Conservation (phyloP, 2,797 vertebrate genomes). For the Tapera naevia region DNA sequence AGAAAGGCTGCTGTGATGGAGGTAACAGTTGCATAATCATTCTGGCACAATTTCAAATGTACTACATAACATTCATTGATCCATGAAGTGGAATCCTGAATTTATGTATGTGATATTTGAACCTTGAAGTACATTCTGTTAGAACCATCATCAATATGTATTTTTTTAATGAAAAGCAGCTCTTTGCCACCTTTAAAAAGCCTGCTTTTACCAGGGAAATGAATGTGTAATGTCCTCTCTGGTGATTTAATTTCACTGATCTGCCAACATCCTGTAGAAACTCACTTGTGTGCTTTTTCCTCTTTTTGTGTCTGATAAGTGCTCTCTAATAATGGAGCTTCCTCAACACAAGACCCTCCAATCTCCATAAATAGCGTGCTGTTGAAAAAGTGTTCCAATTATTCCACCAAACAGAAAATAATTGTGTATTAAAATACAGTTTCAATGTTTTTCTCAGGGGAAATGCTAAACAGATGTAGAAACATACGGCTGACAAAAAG, state of each 20-base stretch:
- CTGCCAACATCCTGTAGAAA: neutral
- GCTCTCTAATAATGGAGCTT: neutral
- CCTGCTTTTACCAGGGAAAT: neutral
- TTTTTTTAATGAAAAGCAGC: neutral
- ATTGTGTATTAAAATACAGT: neutral
- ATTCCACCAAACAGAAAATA: neutral
- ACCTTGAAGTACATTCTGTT: neutral
- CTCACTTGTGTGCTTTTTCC: neutral
- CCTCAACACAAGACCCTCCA: rapidly evolving
- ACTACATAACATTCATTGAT: neutral
- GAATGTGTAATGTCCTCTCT: neutral
- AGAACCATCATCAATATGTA: neutral
- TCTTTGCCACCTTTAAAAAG: neutral
- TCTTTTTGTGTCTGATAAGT: neutral
- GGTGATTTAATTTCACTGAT: neutral
- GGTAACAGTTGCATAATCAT: neutral
- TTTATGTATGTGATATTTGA: neutral
- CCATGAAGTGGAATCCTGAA: neutral
- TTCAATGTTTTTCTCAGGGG: neutral
- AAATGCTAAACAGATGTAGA: neutral
- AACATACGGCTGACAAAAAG: neutral
- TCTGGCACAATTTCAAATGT: neutral
- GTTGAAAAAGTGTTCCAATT: neutral
- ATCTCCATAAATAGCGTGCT: neutral
- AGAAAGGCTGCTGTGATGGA: neutral